Evolutionary conservation across 2,797 vertebrate genomes (phyloP).

Genomic region (Hypotaenidia okinawae): DNA sequence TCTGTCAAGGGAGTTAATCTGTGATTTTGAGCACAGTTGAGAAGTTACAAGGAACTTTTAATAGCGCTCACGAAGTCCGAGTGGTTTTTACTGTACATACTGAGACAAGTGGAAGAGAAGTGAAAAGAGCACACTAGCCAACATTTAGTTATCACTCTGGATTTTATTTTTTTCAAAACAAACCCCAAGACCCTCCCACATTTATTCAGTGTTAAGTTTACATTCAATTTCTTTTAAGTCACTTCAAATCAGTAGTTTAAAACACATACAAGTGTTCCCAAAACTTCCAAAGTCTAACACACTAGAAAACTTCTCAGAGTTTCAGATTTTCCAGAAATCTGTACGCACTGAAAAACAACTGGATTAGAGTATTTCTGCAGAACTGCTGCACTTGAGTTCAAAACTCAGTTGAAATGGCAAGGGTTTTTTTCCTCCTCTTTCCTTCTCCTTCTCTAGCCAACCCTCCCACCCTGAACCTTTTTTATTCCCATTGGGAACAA

Average conservation of each 20-base stretch:
- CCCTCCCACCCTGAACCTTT: background rate
- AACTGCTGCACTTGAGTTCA: background rate
- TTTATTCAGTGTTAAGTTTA: constrained; percentile 50
- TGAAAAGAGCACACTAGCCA: background rate
- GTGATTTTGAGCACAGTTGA: background rate
- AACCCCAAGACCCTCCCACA: background rate
- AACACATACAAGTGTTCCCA: background rate
- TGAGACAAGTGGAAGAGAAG: background rate
- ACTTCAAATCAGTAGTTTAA: constrained; percentile 65
- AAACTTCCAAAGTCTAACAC: background rate
- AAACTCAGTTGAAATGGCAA: background rate
- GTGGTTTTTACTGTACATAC: background rate
- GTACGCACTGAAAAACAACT: background rate
- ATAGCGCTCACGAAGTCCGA: background rate
- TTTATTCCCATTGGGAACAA: background rate
- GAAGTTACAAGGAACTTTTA: background rate
- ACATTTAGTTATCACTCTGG: background rate
- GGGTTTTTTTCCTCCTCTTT: background rate
- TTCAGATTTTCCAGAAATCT: constrained; percentile 29
- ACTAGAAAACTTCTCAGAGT: background rate
- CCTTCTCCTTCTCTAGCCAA: background rate
- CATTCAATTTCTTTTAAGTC: constrained; percentile 36
- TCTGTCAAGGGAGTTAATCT: background rate
- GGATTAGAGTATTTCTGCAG: background rate
- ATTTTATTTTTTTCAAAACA: constrained; percentile 51